Percentiles rank a stretch among this genome's conserved stretches.
Evolutionary conservation across 2,113 vertebrate species (phyloP).

Genomic region (Oreocharis arfaki): DNA sequence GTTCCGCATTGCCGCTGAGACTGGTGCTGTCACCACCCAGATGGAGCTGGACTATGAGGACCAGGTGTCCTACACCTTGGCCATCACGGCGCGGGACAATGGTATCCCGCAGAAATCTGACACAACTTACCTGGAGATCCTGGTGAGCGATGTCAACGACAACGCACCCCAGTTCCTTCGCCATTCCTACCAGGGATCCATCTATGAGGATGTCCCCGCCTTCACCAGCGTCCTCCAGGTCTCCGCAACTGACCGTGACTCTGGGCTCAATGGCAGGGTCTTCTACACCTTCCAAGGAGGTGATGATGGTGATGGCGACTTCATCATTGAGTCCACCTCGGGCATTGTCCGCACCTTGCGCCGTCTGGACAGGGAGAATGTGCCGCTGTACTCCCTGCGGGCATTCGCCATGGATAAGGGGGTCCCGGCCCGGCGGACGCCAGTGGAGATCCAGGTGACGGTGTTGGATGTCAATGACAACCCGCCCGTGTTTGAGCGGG

Average conservation of each 20-base stretch:
- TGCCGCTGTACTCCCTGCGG: slow-evolving; percentile 81
- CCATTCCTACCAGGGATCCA: slow-evolving; percentile 84
- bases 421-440: slow-evolving; percentile 79
- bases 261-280: slow-evolving; percentile 87
- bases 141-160: slow-evolving; percentile 94
- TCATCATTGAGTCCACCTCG: slow-evolving; percentile 93
- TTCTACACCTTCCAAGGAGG: slow-evolving; percentile 96
- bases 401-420: slow-evolving; percentile 92
- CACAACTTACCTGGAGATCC: slow-evolving; percentile 95
- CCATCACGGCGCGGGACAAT: slow-evolving; percentile 92
- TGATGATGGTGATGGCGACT: slow-evolving; percentile 90
- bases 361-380: slow-evolving; percentile 91
- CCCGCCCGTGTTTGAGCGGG: slow-evolving; percentile 89
- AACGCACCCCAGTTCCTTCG: slow-evolving; percentile 89
- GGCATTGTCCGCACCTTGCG: slow-evolving; percentile 89
- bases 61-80: slow-evolving; percentile 93
- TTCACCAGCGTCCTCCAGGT: slow-evolving; percentile 94
- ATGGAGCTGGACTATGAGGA: slow-evolving; percentile 96
- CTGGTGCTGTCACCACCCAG: slow-evolving; percentile 89
- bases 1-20: slow-evolving; percentile 86
- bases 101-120: slow-evolving; percentile 97
- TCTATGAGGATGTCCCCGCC: slow-evolving; percentile 89
- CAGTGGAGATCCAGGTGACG: slow-evolving; percentile 84
- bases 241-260: slow-evolving; percentile 90
- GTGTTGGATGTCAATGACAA: slow-evolving; percentile 95